Conservation (phyloP, 2,113 vertebrate genomes). For the Dasypus novemcinctus region DNA sequence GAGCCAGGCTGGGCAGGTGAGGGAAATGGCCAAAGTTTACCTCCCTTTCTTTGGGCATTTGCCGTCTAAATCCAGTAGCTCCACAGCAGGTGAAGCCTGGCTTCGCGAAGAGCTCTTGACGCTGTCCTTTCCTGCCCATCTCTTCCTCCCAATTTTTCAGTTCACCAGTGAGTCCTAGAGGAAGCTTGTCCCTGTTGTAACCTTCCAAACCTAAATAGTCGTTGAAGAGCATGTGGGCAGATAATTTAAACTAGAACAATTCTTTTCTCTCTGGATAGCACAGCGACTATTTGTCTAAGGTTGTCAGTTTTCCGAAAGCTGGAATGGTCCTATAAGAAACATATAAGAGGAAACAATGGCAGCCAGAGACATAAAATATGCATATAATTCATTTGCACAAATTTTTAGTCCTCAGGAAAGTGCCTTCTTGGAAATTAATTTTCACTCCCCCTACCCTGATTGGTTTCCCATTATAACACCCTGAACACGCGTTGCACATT, state of each 20-base stretch:
- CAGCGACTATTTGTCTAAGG: not conserved
- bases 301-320: not conserved
- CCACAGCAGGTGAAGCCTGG: not conserved
- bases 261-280: not conserved
- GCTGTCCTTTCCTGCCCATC: not conserved
- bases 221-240: not conserved
- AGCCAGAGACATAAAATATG: not conserved
- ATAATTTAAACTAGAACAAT: not conserved
- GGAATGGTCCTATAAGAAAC: not conserved
- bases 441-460: not conserved
- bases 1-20: not conserved
- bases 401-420: not conserved
- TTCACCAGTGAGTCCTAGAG: not conserved
- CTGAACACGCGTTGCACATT: accelerated
- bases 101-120: not conserved
- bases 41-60: not conserved
- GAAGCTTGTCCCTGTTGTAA: not conserved
- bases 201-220: not conserved
- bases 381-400: not conserved
- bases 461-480: not conserved
- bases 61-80: not conserved
- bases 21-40: not conserved
- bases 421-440: not conserved
- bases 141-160: not conserved
- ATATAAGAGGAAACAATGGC: not conserved